These are phyloP conservation scores for Zaprionus lineosus DNA, from an alignment of 2,888 invertebrate genomes.

Conservation along the genomic window DNA sequence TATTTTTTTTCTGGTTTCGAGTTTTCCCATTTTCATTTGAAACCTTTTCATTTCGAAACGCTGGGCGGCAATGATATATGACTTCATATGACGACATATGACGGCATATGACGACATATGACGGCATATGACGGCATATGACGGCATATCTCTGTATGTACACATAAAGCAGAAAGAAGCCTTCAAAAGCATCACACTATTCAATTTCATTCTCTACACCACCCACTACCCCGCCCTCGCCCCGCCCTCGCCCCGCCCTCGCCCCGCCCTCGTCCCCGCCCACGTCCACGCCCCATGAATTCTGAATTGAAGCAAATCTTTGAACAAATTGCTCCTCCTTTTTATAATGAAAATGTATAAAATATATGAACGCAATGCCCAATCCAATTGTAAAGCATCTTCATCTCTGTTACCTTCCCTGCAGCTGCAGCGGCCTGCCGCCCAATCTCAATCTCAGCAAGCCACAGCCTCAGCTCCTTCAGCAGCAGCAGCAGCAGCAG, in stretches of 20 bases:
- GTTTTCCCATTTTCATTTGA: constrained; percentile 12
- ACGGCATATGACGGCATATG: too few species aligned
- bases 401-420: constrained; percentile 74
- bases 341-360: constrained; percentile 25
- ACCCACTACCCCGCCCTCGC: too few species aligned
- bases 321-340: constrained; percentile 70
- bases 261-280: constrained; percentile 1
- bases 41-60: constrained; percentile 63
- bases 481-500: constrained; percentile 46
- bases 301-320: constrained; percentile 67
- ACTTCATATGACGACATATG: too few species aligned
- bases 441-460: constrained; percentile 73
- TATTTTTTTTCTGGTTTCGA: constrained; percentile 17
- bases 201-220: constrained; percentile 39
- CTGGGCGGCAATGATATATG: constrained; percentile 82
- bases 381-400: constrained; percentile 65
- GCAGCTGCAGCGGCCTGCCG: constrained; percentile 79
- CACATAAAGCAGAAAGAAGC: too few species aligned
- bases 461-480: constrained; percentile 60
- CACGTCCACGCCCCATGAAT: too few species aligned
- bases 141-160: too few species aligned
- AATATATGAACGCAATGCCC: constrained; percentile 21
- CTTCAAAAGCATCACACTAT: constrained; percentile 24
- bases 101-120: too few species aligned
- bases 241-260: neutral